Percentiles rank a stretch among this genome's conserved stretches.
These are phyloP conservation scores for Anarrhichthys ocellatus DNA, from an alignment of 2,113 vertebrate species.

Conservation along the genomic window DNA sequence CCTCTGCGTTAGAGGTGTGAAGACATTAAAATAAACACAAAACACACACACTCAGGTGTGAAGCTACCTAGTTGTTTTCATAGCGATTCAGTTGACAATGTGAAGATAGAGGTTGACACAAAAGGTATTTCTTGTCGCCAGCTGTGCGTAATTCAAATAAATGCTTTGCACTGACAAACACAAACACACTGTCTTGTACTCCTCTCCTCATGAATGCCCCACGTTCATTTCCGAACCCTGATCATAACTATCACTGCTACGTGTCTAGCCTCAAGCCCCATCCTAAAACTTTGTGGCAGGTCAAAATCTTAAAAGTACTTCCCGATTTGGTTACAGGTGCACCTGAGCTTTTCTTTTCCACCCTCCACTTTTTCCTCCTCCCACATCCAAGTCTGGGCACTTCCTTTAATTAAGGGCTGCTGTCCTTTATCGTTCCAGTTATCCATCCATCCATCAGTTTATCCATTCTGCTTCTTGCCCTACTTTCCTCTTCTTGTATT, in stretches of 20 bases:
- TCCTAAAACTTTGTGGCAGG: neutral
- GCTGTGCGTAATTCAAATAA: constrained; percentile 5
- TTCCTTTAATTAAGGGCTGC: constrained; percentile 41
- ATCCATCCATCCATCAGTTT: constrained; percentile 52
- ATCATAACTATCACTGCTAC: neutral
- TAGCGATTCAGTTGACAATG: constrained; percentile 19
- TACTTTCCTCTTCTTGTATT: constrained; percentile 44
- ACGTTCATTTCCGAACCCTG: neutral
- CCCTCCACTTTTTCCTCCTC: constrained; percentile 18
- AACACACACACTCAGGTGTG: constrained; percentile 31
- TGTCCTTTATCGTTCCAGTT: constrained; percentile 60
- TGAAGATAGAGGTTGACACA: constrained; percentile 30
- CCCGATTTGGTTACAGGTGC: neutral
- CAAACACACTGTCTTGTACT: neutral
- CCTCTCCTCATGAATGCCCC: neutral
- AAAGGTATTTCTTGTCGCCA: neutral
- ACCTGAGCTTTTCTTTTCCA: neutral
- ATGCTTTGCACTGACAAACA: constrained; percentile 28
- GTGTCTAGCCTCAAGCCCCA: neutral
- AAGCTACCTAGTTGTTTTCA: constrained; percentile 47
- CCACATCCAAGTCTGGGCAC: constrained; percentile 41
- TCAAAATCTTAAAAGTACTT: neutral
- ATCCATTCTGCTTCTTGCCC: constrained; percentile 32
- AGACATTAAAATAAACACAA: constrained; percentile 50
- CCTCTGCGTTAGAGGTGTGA: constrained; percentile 51